A percentile compares a stretch with the other conserved stretches of the same genome.
Conservation (phyloP, 2,797 vertebrate species). For the Enteromius paludinosus region DNA sequence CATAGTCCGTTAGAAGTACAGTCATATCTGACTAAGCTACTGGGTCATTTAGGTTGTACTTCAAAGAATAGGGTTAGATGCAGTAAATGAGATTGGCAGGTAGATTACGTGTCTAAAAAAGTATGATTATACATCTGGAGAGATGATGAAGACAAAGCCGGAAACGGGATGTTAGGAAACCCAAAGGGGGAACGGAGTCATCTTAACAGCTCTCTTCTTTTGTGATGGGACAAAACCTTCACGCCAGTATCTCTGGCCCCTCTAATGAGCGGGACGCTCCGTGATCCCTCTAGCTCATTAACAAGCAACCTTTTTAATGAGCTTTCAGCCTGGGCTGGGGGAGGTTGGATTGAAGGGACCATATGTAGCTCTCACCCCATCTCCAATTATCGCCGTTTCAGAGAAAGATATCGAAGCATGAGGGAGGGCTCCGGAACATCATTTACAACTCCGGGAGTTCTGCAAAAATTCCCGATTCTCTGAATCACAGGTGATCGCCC, state of each 20-base stretch:
- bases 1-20: conserved; percentile 63
- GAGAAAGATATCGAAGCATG: conserved; percentile 23
- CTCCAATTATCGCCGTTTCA: conserved; percentile 79
- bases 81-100: conserved; percentile 6
- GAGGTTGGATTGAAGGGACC: conserved; percentile 70
- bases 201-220: conserved; percentile 80
- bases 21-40: conserved; percentile 34
- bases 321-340: conserved; percentile 79
- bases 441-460: conserved; percentile 49
- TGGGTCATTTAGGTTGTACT: not conserved
- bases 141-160: not conserved
- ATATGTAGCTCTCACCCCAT: conserved; percentile 80
- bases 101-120: not conserved
- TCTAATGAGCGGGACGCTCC: conserved; percentile 78
- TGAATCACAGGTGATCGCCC: conserved; percentile 58
- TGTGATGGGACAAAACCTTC: conserved; percentile 77
- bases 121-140: not conserved
- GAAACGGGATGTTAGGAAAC: conserved; percentile 46
- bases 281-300: conserved; percentile 85
- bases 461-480: conserved; percentile 44
- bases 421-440: conserved; percentile 56
- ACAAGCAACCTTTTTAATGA: conserved; percentile 85
- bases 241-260: conserved; percentile 72
- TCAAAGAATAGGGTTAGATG: not conserved
- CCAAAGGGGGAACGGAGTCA: conserved; percentile 69